A percentile compares a stretch with the other conserved stretches of the same genome.
Conservation (phyloP, 2,797 vertebrate genomes). For the Peromyscus melanophrys region DNA sequence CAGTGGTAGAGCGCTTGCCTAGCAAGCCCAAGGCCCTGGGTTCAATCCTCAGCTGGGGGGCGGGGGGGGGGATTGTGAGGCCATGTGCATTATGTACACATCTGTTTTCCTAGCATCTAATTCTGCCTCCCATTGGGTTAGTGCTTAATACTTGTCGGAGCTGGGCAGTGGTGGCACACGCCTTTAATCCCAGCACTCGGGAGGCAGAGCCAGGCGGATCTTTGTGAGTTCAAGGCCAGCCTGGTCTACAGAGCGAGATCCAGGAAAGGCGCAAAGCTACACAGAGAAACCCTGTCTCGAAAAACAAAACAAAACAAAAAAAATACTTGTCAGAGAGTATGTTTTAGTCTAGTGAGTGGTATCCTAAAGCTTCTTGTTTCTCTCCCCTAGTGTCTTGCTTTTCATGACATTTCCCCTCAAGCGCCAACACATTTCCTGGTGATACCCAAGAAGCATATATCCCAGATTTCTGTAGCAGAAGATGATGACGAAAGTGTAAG, state of each 20-base stretch:
- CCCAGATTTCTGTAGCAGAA: slow-evolving; percentile 94
- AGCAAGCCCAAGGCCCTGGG: too few species aligned
- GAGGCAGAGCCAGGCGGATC: too few species aligned
- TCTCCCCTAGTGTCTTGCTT: slow-evolving; percentile 94
- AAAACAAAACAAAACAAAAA: too few species aligned
- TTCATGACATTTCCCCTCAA: slow-evolving; percentile 96
- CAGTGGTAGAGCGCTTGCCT: too few species aligned
- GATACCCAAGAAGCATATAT: slow-evolving; percentile 95
- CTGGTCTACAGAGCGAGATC: too few species aligned
- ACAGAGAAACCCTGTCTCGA: too few species aligned
- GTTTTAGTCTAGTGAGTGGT: not conserved
- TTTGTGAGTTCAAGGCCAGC: too few species aligned
- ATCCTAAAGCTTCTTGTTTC: not conserved
- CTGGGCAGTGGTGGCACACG: too few species aligned
- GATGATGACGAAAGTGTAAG: slow-evolving; percentile 92
- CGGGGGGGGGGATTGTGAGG: not conserved
- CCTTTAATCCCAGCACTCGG: too few species aligned
- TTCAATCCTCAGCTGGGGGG: too few species aligned
- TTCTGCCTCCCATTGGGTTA: not conserved
- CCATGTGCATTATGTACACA: not conserved
- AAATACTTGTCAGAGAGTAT: not conserved
- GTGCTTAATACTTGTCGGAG: not conserved
- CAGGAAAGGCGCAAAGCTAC: too few species aligned
- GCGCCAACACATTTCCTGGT: slow-evolving; percentile 98
- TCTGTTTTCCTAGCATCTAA: not conserved